Percentiles rank a stretch among this genome's conserved stretches.
Evolutionary conservation across 2,113 vertebrate species (phyloP).

Genomic region (Phalacrocorax aristotelis): DNA sequence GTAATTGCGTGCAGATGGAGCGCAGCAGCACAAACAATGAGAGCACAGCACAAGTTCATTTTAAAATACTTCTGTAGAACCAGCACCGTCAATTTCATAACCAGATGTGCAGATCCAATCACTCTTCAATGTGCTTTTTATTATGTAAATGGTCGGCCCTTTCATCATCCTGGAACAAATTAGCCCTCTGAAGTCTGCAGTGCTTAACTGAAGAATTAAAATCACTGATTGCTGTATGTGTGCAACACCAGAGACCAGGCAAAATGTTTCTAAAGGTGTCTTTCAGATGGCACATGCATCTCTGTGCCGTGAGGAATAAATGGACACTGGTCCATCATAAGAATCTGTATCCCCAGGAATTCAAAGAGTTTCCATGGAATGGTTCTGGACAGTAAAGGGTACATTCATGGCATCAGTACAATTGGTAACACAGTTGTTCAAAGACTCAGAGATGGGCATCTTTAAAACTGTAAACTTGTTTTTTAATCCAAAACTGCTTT

Average conservation of each 20-base stretch:
- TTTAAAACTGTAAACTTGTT: neutral
- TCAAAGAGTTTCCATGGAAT: neutral
- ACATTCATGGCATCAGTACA: neutral
- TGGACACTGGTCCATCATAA: neutral
- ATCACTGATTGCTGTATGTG: neutral
- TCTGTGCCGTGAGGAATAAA: neutral
- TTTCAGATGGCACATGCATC: neutral
- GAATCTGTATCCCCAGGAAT: neutral
- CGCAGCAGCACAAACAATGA: neutral
- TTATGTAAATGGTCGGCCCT: slow-evolving; percentile 25
- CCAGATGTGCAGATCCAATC: slow-evolving; percentile 50
- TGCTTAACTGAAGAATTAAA: neutral
- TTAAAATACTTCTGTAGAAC: neutral
- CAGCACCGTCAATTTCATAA: slow-evolving; percentile 20
- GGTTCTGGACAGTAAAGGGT: neutral
- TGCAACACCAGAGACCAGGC: neutral
- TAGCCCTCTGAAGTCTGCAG: neutral
- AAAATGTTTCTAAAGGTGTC: neutral
- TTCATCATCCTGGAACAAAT: slow-evolving; percentile 17
- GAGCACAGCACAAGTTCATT: neutral
- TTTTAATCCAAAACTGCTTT: neutral
- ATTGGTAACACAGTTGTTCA: neutral
- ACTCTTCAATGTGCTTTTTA: slow-evolving; percentile 34
- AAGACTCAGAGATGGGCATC: neutral
- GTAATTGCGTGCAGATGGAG: slow-evolving; percentile 70